Evolutionary conservation across 1,140 invertebrate genomes (phyloP), one percentile per base, ranked within the genome.

Genomic region (Papilio machaon): DNA sequence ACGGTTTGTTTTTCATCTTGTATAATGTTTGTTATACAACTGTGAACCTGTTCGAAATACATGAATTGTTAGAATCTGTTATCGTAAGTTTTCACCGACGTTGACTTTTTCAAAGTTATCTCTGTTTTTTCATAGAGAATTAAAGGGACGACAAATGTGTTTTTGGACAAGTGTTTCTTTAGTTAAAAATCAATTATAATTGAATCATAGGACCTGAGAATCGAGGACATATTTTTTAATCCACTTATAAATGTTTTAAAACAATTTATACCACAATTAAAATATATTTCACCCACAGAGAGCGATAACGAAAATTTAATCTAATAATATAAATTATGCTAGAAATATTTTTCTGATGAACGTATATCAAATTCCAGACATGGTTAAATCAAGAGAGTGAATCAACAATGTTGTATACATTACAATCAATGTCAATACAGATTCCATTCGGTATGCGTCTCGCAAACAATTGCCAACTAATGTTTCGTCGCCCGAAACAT

Each of bases 401-500:
- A 70, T 70, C 64, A 70, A 70, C 64, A 76, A 30, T 54, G n/a
- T 15, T n/a, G 19, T 76, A 47, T 49, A n/a, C 81, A 78, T 74
- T 78, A 70, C 79, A 79, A 81, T 80, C 81, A 76, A 75, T 80
- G 17, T 79, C 19, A 82, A 60, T 58, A 46, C 43, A 5, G 30
- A 47, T 67, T 81, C 60, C 9, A 75, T 75, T 88, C 85, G 80
- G 85, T 89, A 91, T 91, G 89, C 89, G 76, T 76, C 74, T 82
- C 82, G 84, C 87, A 86, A 83, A 80, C 81, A 84, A 87, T 88
- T 83, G 86, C 80, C 86, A 89, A 90, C 87, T 91, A 91, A 91
- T 92, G 91, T 89, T 89, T 86, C 84, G 83, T 87, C 89, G 86
- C 89, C 86, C 83, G 86, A 83, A 87, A 86, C 84, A 87, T 87